phyloP scores from a whole-genome alignment of 1,140 invertebrate genomes.

The Andrena cerasifolii region DNA sequence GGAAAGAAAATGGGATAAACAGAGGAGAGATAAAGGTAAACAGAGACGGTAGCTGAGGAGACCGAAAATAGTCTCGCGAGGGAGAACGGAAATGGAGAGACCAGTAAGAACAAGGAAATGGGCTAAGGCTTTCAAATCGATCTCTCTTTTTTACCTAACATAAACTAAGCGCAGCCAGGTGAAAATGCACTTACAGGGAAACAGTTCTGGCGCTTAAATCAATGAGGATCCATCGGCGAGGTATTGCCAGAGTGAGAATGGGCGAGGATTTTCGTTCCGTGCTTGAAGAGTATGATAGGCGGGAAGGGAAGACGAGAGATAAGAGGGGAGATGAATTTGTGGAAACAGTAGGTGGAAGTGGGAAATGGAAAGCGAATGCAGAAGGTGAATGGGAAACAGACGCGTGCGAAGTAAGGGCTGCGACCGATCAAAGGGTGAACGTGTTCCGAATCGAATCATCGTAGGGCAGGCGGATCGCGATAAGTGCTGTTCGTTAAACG shows the following conservation, averaged over 20 bases:
- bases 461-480: slow-evolving; percentile 29
- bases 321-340: too few relatives aligned
- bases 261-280: too few relatives aligned
- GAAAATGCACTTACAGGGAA: too few relatives aligned
- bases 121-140: not conserved
- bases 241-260: too few relatives aligned
- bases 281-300: too few relatives aligned
- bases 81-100: not conserved
- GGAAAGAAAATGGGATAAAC: not conserved
- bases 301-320: too few relatives aligned
- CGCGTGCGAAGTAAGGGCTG: not conserved
- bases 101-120: not conserved
- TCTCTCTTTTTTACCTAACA: not conserved
- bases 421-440: not conserved
- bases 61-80: not conserved
- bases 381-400: too few relatives aligned
- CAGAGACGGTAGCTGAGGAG: not conserved
- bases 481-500: slow-evolving; percentile 55
- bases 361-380: too few relatives aligned
- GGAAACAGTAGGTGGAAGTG: not conserved
- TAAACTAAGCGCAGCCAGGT: too few relatives aligned
- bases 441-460: slow-evolving; percentile 14
- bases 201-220: too few relatives aligned
- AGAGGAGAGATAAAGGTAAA: slow-evolving; percentile 11
- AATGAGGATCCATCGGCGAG: not conserved